Conservation (phyloP, 2,888 invertebrate species). For the Dione juno region DNA sequence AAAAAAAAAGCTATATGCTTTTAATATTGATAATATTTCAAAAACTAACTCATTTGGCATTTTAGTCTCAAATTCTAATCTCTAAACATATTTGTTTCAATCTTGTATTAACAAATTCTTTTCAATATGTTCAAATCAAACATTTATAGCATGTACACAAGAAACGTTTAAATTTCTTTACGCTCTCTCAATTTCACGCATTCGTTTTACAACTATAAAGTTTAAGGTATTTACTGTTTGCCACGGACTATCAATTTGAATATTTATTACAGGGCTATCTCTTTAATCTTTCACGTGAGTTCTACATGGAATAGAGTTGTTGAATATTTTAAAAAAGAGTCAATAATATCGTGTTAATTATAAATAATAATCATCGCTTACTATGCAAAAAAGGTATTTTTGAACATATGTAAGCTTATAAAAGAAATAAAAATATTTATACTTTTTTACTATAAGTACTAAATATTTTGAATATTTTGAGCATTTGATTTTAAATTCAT, state of each 20-base stretch:
- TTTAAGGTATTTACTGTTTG: constrained; percentile 28
- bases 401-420: not conserved
- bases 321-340: constrained; percentile 9
- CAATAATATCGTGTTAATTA: not conserved
- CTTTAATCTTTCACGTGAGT: constrained; percentile 24
- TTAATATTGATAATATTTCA: not conserved
- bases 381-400: not conserved
- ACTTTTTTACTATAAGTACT: not conserved
- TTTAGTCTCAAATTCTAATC: not conserved
- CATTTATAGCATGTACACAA: constrained; percentile 22
- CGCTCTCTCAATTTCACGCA: constrained; percentile 33
- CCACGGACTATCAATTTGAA: constrained; percentile 25
- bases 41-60: not conserved
- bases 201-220: constrained; percentile 29
- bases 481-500: no score
- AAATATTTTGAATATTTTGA: no score
- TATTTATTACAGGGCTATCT: constrained; percentile 25
- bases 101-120: constrained; percentile 4
- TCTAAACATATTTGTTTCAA: not conserved
- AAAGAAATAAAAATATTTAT: not conserved
- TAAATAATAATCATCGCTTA: not conserved
- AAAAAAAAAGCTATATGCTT: constrained; percentile 8
- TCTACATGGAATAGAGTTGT: constrained; percentile 13
- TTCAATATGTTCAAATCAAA: constrained; percentile 10
- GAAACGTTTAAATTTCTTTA: constrained; percentile 29